These are phyloP conservation scores for Narcine bancroftii DNA, from an alignment of 2,113 vertebrate species.

Conservation along the genomic window DNA sequence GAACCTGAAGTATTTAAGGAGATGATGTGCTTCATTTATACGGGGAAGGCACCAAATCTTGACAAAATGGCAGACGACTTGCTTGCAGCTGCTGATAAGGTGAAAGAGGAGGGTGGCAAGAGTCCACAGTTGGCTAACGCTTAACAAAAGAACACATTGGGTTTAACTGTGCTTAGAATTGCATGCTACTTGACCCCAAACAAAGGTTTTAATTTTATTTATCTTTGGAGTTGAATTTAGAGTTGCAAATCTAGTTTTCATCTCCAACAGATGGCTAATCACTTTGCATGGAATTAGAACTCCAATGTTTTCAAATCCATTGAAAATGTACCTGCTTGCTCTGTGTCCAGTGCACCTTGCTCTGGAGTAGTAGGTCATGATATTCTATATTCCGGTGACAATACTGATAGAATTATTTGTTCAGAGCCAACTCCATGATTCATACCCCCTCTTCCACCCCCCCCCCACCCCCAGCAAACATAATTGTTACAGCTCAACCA, in stretches of 20 bases:
- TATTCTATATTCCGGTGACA: neutral
- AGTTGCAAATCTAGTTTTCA: neutral
- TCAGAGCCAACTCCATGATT: neutral
- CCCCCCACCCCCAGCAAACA: no score
- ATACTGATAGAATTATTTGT: neutral
- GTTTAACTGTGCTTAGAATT: neutral
- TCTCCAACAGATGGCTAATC: neutral
- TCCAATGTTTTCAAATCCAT: neutral
- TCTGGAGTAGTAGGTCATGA: neutral
- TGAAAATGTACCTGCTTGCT: neutral
- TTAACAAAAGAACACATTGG: neutral
- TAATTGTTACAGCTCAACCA: neutral
- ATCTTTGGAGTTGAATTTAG: neutral
- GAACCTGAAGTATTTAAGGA: conserved; percentile 94
- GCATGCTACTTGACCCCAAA: neutral
- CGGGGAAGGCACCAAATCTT: conserved; percentile 84
- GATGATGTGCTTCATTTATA: conserved; percentile 94
- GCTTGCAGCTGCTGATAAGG: conserved; percentile 89
- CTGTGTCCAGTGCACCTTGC: neutral
- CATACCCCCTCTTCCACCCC: no score
- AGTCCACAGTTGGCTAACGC: neutral
- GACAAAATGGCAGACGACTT: conserved; percentile 95
- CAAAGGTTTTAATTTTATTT: neutral
- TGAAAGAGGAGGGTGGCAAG: conserved; percentile 41
- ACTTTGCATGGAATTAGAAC: neutral